Evolutionary conservation across 2,888 invertebrate genomes (phyloP).

Genomic region (Agrochola litura): DNA sequence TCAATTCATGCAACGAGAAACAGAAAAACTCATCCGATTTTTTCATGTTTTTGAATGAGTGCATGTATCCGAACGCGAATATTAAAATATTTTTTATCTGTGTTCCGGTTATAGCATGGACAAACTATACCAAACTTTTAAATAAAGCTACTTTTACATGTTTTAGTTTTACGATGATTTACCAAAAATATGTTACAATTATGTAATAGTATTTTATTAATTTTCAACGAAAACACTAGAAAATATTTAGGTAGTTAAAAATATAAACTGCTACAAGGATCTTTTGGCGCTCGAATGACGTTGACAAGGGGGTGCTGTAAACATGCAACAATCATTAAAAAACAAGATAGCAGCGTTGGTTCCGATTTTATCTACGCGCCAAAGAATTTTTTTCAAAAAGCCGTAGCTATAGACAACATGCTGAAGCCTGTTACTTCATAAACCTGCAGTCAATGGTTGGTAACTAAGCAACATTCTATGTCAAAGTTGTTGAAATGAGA

Average conservation of each 20-base stretch:
- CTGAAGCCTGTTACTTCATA: neutral
- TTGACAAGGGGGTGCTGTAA: no score
- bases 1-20: no score
- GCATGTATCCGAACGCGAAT: conserved; percentile 28
- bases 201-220: neutral
- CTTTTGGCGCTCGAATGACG: no score
- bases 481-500: conserved; percentile 57
- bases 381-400: no score
- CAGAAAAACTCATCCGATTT: no score
- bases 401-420: neutral
- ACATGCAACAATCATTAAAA: no score
- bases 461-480: conserved; percentile 59
- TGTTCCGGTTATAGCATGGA: conserved; percentile 54
- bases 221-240: no score
- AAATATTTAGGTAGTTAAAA: no score
- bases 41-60: no score
- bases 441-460: conserved; percentile 16
- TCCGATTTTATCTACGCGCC: no score
- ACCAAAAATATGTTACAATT: neutral
- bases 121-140: conserved; percentile 7
- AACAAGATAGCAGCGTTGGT: no score
- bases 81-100: conserved; percentile 27
- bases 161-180: neutral
- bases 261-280: no score
- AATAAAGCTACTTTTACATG: conserved; percentile 13